These are phyloP conservation scores for Macrostomum cliftonense DNA, from an alignment of 2,888 invertebrate genomes.

Conservation along the genomic window DNA sequence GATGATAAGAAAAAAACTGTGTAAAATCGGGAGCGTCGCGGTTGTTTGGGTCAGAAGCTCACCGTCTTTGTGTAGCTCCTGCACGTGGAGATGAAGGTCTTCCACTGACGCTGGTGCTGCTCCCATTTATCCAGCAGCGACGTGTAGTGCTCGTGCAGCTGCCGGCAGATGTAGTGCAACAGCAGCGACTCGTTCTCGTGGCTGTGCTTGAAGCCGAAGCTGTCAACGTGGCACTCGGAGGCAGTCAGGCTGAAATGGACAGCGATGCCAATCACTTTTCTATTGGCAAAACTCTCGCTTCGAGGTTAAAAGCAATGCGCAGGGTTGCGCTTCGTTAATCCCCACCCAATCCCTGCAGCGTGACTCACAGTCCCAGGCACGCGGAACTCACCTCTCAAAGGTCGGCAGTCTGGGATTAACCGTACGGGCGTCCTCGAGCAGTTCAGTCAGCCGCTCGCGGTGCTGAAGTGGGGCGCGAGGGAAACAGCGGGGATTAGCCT, in stretches of 20 bases:
- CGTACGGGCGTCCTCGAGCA: slow-evolving; percentile 38
- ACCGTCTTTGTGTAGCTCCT: not conserved
- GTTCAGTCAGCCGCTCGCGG: slow-evolving; percentile 32
- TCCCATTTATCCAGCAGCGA: slow-evolving; percentile 28
- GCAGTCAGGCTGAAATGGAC: slow-evolving; percentile 23
- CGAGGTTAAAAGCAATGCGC: too few species aligned
- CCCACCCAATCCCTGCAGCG: too few species aligned
- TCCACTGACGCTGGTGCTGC: slow-evolving; percentile 36
- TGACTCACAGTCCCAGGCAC: slow-evolving; percentile 11
- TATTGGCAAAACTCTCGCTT: too few species aligned
- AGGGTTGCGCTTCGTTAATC: too few species aligned
- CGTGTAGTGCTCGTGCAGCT: slow-evolving; percentile 38
- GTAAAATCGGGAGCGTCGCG: not conserved
- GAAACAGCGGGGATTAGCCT: too few species aligned
- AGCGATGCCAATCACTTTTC: not conserved
- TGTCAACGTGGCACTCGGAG: slow-evolving; percentile 39
- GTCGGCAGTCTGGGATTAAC: slow-evolving; percentile 41
- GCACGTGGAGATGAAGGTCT: slow-evolving; percentile 16
- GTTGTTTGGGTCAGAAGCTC: not conserved
- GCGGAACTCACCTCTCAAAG: slow-evolving; percentile 34
- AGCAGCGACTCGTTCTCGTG: slow-evolving; percentile 37
- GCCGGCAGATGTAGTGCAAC: slow-evolving; percentile 42
- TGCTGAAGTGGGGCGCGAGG: slow-evolving; percentile 30
- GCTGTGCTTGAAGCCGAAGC: slow-evolving; percentile 40
- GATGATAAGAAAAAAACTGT: too few species aligned